These are phyloP conservation scores for Cryptoleucopteryx plumbea DNA, from an alignment of 2,113 vertebrate genomes.

Conservation along the genomic window DNA sequence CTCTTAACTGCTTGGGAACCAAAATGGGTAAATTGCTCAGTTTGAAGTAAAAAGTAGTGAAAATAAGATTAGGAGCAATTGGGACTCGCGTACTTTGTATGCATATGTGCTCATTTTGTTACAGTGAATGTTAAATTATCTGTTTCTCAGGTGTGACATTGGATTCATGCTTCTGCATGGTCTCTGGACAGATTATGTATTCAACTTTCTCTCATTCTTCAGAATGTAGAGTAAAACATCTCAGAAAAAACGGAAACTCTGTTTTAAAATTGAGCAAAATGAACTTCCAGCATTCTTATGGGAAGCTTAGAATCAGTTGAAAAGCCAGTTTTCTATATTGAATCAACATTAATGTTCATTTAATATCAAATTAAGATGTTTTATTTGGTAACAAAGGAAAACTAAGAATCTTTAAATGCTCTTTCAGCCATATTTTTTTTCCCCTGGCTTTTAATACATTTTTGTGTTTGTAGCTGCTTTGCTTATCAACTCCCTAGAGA, in stretches of 20 bases:
- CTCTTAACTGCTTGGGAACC: not conserved
- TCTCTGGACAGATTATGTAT: not conserved
- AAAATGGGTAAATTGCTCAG: not conserved
- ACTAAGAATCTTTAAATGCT: not conserved
- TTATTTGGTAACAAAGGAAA: not conserved
- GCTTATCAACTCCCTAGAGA: not conserved
- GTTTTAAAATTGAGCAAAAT: not conserved
- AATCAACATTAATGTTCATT: not conserved
- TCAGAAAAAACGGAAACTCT: not conserved
- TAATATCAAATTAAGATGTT: not conserved
- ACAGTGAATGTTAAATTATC: not conserved
- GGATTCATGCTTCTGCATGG: not conserved
- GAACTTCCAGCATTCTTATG: not conserved
- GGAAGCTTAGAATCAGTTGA: not conserved
- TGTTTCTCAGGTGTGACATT: not conserved
- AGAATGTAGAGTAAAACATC: not conserved
- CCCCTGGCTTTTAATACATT: rapidly evolving
- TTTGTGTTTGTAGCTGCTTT: not conserved
- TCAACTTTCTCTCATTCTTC: not conserved
- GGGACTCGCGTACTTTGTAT: not conserved
- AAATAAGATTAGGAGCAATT: not conserved
- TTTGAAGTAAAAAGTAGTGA: not conserved
- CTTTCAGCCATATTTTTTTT: not conserved
- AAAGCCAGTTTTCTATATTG: not conserved
- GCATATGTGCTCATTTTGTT: not conserved